Evolutionary conservation across 2,888 invertebrate genomes (phyloP).

Genomic region (Abrostola tripartita): DNA sequence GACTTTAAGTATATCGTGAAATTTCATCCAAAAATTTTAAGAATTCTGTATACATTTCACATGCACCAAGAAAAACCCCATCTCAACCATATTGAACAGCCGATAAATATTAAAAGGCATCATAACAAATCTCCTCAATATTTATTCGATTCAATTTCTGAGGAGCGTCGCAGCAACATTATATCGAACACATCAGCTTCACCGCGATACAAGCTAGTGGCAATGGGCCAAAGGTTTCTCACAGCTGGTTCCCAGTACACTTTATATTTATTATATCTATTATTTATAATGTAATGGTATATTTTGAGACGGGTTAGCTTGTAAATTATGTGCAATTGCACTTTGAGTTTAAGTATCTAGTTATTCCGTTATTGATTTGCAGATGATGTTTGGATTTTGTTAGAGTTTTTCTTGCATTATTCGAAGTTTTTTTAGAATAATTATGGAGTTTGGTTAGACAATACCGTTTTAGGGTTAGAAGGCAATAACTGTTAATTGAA

Average conservation of each 20-base stretch:
- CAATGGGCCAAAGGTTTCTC: constrained; percentile 72
- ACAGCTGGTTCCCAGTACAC: constrained; percentile 60
- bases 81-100: constrained; percentile 3
- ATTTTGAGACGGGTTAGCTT: constrained; percentile 43
- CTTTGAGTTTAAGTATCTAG: constrained; percentile 15
- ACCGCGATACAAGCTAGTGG: constrained; percentile 75
- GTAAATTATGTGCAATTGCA: constrained; percentile 40
- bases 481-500: too few relatives aligned
- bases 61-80: neutral
- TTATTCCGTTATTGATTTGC: constrained; percentile 10
- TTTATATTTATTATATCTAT: constrained; percentile 61
- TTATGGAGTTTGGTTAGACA: too few relatives aligned
- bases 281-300: constrained; percentile 65
- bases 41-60: neutral
- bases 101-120: constrained; percentile 41
- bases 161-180: constrained; percentile 43
- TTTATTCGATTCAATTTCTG: constrained; percentile 58
- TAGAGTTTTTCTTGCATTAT: neutral
- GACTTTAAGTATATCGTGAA: too few relatives aligned
- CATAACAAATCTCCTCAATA: constrained; percentile 35
- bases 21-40: too few relatives aligned
- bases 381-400: neutral
- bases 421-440: too few relatives aligned
- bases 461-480: too few relatives aligned
- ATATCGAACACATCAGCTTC: constrained; percentile 66